Evolutionary conservation across 2,888 invertebrate genomes (phyloP).

Genomic region (Maniola hyperantus): DNA sequence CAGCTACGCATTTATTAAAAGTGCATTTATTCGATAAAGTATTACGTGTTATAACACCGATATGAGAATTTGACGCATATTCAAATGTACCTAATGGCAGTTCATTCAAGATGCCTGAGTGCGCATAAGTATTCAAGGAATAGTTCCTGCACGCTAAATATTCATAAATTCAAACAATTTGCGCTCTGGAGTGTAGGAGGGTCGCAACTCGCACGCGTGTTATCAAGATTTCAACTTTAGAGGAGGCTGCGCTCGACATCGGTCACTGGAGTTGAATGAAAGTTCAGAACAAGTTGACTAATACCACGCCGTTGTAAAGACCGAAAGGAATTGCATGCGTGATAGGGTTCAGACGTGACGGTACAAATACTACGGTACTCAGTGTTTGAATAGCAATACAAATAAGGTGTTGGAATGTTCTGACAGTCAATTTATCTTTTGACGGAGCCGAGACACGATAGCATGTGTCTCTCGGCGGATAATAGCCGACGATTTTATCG

Average conservation of each 20-base stretch:
- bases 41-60: neutral
- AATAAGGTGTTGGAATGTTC: constrained; percentile 30
- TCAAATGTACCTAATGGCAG: constrained; percentile 45
- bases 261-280: constrained; percentile 44
- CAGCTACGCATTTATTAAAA: too few species aligned
- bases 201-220: constrained; percentile 54
- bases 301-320: constrained; percentile 43
- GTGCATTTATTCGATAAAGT: neutral
- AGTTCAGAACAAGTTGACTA: constrained; percentile 46
- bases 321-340: constrained; percentile 46
- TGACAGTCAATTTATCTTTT: constrained; percentile 46
- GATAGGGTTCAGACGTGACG: constrained; percentile 42
- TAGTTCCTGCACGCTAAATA: constrained; percentile 50
- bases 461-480: constrained; percentile 22
- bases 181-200: constrained; percentile 50
- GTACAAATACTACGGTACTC: constrained; percentile 33
- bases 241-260: constrained; percentile 48
- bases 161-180: constrained; percentile 54
- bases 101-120: constrained; percentile 44
- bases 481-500: constrained; percentile 24
- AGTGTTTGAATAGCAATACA: constrained; percentile 36
- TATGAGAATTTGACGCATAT: constrained; percentile 35
- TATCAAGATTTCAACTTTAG: constrained; percentile 64
- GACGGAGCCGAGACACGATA: constrained; percentile 31
- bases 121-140: constrained; percentile 50